A percentile compares a stretch with the other conserved stretches of the same genome.
Conservation (phyloP, 2,113 vertebrate species). For the Saguinus imperator region DNA sequence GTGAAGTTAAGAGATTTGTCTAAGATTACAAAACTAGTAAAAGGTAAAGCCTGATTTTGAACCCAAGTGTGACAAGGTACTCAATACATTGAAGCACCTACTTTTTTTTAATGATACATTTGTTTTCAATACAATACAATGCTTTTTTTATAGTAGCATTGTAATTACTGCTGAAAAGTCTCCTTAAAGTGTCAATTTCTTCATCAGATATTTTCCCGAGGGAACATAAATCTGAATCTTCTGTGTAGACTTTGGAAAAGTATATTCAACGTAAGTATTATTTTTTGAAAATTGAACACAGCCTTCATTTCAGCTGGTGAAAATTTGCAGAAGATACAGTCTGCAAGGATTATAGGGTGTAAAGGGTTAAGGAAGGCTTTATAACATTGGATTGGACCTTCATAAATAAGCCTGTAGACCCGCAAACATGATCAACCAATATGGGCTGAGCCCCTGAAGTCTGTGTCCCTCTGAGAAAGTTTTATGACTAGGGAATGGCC, state of each 20-base stretch:
- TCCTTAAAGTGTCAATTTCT: not conserved
- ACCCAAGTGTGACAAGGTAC: not conserved
- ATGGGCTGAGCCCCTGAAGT: not conserved
- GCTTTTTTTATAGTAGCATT: not conserved
- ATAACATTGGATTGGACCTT: not conserved
- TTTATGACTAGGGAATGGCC: not conserved
- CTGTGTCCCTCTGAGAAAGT: not conserved
- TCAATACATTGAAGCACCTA: not conserved
- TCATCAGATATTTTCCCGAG: not conserved
- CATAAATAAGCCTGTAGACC: not conserved
- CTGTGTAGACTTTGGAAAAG: not conserved
- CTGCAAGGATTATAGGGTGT: not conserved
- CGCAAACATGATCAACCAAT: not conserved
- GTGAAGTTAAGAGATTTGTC: not conserved
- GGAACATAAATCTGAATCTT: not conserved
- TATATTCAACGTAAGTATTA: not conserved
- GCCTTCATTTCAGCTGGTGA: not conserved
- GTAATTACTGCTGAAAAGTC: not conserved
- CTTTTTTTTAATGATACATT: too few species aligned
- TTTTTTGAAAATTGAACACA: not conserved
- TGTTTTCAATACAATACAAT: too few species aligned
- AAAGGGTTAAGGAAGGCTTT: not conserved
- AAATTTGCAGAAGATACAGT: not conserved
- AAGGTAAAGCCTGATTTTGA: conserved; percentile 2
- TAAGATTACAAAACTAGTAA: not conserved